phyloP scores from a whole-genome alignment of 2,113 vertebrate genomes.

The Phodopus roborovskii region DNA sequence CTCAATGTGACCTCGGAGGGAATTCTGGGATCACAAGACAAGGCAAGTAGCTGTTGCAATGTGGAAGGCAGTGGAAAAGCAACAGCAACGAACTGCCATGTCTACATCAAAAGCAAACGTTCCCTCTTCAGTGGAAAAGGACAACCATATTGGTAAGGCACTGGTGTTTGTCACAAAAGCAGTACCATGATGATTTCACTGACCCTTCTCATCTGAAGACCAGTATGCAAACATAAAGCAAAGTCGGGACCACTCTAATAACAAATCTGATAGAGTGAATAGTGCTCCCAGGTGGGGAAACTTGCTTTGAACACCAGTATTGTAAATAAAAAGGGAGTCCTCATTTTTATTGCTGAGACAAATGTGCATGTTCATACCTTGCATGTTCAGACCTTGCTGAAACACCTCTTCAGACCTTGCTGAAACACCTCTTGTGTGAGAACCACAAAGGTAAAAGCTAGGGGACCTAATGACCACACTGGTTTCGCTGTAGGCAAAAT shows the following conservation, averaged over 20 bases:
- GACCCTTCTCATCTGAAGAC: conserved; percentile 33
- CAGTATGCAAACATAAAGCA: conserved; percentile 50
- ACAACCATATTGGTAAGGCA: conserved; percentile 82
- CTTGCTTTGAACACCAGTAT: background rate
- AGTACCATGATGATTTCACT: background rate
- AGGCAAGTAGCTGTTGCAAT: background rate
- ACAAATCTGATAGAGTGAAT: background rate
- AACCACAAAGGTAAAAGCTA: background rate
- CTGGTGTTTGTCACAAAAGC: conserved; percentile 68
- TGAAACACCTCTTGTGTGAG: background rate
- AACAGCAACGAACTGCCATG: background rate
- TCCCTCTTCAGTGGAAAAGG: conserved; percentile 34
- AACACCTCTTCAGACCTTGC: background rate
- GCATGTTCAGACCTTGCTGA: background rate
- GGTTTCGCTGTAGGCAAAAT: background rate
- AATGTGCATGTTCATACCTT: background rate
- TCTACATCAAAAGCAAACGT: background rate
- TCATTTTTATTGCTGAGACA: conserved; percentile 10
- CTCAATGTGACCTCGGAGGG: background rate
- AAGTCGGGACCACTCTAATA: background rate
- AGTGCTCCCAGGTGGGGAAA: background rate
- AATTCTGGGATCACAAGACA: conserved; percentile 31
- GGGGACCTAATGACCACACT: background rate
- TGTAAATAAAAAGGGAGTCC: conserved; percentile 45
- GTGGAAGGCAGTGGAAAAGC: conserved; percentile 29